Base-by-base conservation (phyloP, 2,113 vertebrate genomes). In the Neoarius graeffei region DNA sequence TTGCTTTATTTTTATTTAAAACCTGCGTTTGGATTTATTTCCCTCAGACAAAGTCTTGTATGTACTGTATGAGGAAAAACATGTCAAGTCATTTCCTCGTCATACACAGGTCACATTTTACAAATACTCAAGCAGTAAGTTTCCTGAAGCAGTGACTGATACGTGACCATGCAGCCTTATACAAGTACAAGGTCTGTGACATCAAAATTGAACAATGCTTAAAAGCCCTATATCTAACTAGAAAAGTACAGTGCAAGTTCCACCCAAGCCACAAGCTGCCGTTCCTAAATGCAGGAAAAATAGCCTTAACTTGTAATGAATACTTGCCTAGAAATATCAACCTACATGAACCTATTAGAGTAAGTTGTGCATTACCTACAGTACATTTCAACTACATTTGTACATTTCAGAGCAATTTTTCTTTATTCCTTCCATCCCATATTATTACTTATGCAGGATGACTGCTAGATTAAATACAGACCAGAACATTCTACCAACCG, bases 251-350 rank as follows among this genome's bases (percentile, higher is more conserved):
- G 57, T 59, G 57, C 86, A 14, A 87, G 57, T 56, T 73, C 42
- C 80, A 84, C 69, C 62, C 80, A 79, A 88, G 86, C 57, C 81
- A 87, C 30, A 71, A 79, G 81, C 62, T 30, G 59, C 48, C 62
- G 56, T 85, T 87, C 82, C 85, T 85, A 64, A 27, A 80, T 71
- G 82, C 82, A 69, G 64, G 35, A 90, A 85, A 60, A 77, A 25
- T 35, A 84, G 52, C 66, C 83, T 82, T 85, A 86, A 83, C 85
- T 42, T 79, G 56, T n/a, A 86, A 48, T 15, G 60, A 86, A 80
- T 84, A 73, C 57, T 64, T 71, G 3, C 57, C 81, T 66, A 83
- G 35, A 66, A 42, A 79, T 86, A 67, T 76, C 87, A 86, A 80
- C 59, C 50, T 88, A 81, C n/a, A 59, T n/a, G 20, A 80, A 80